phyloP scores from a whole-genome alignment of 2,113 vertebrate genomes.

The Chloroceryle aenea region DNA sequence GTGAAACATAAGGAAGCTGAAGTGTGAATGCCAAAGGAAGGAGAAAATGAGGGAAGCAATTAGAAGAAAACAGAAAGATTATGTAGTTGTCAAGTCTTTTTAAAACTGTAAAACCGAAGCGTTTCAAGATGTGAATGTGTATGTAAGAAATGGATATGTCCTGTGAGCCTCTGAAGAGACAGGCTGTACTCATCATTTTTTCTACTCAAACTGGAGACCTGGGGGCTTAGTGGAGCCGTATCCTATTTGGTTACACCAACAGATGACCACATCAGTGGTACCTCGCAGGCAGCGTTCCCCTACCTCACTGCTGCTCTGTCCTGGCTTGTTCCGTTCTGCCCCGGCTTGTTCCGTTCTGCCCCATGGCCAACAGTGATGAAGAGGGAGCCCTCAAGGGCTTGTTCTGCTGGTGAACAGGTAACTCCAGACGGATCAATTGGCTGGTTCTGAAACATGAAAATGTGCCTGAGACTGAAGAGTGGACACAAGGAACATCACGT shows the following conservation, averaged over 20 bases:
- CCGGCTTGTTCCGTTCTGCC: neutral
- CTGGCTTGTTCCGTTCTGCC: neutral
- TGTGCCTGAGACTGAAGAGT: neutral
- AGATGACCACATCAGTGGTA: neutral
- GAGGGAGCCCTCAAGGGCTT: neutral
- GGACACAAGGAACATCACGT: neutral
- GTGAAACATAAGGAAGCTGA: conserved; percentile 14
- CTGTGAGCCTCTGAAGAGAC: neutral
- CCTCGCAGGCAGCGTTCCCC: neutral
- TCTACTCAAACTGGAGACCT: neutral
- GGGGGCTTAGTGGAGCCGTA: neutral
- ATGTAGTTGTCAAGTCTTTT: neutral
- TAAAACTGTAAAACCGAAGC: neutral
- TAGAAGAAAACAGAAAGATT: conserved; percentile 4
- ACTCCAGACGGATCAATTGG: neutral
- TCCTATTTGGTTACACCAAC: neutral
- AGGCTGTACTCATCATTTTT: neutral
- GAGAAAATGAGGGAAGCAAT: conserved; percentile 6
- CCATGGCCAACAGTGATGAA: neutral
- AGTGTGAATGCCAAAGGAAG: neutral
- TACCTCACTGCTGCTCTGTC: neutral
- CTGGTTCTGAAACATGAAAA: neutral
- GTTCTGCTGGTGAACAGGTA: neutral
- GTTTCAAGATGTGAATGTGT: neutral
- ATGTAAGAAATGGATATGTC: neutral